Evolutionary conservation across 2,113 vertebrate species (phyloP), one percentile per base, ranked within the genome.

Genomic region (Dasyprocta punctata): DNA sequence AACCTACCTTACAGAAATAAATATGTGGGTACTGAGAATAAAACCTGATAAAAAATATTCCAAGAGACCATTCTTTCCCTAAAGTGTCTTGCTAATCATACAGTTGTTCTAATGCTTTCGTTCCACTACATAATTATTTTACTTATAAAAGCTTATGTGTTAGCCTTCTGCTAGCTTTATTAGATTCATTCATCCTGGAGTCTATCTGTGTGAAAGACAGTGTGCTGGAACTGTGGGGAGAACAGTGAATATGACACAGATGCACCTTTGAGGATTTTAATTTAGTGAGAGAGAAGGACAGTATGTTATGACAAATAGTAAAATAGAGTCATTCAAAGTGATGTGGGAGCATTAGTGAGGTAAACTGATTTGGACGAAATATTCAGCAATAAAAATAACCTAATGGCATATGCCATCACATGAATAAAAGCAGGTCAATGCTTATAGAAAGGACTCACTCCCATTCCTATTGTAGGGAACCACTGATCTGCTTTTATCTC

Each of bases 61-160:
- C 47, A 88, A 73, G 63, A 88, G 9, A 88, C 28, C 47, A 92
- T 86, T 65, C 24, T 56, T 71, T 89, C 30, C 36, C 26, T 58
- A 91, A 94, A 94, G 60, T 94, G 38, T 44, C 14, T 83, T 89
- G 60, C 87, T 95, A 90, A 87, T 38, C 69, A 54, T 71, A 52
- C 86, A 85, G 60, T 73, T 77, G n/a, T 91, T 78, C 5, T 19
- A 81, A 71, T 78, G 82, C 82, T 67, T 94, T 95, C 3, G 67
- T 92, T 96, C 83, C 4, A n/a, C 71, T 94, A 12, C n/a, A 33
- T 78, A 82, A 78, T 89, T 94, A 82, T 81, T 97, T 90, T 86
- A 87, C 54, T 89, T 75, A 63, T 44, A 84, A 89, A 95, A 96
- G 33, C 19, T 80, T 84, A 33, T 14, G 3, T 58, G 63, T 28